Evolutionary conservation across 2,797 vertebrate genomes (phyloP), one percentile per base, ranked within the genome.

Genomic region (Dermochelys coriacea): DNA sequence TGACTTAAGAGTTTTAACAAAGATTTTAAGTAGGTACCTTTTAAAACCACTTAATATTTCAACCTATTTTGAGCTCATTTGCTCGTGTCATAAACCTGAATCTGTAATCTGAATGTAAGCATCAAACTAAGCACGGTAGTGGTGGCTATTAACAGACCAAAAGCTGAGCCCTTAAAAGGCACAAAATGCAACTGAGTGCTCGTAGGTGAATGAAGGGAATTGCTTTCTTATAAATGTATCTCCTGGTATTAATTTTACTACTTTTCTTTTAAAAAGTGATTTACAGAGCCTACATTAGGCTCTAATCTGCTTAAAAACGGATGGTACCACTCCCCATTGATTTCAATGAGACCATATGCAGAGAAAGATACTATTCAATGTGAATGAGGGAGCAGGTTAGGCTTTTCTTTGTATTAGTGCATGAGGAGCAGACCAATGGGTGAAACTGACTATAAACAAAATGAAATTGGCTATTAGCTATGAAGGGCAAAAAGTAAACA

Each of bases 1-100:
- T 47, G 19, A 86, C 50, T 91, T 91, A 93, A 93, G 29, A 57
- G 59, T 84, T 37, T 88, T 80, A 74, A 85, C 51, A 90, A 85
- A 93, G 84, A 2, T 21, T 45, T 11, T 34, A 61, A 68, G 15
- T 27, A 2, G 41, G 19, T 90, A 34, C 19, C 12, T 85, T 54
- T 80, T 0, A 77, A 57, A 59, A 27, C 23, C 34, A 31, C 18
- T n/a, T 50, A 61, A 61, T 34, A 18, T 86, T 93, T 75, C 45
- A 75, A 47, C 15, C 14, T 29, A 18, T 77, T 77, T 49, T 90
- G 41, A 86, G 45, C 3, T 71, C 79, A 19, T 68, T 95, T 93
- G 34, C 81, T 29, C 61, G 51, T 87, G 12, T 50, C 52, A 51
- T 68, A 75, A 88, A 71, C 31, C 83, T 47, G 18, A 52, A 29